Conservation (phyloP, 1,140 invertebrate genomes). For the Diplogasteroides magnus region DNA sequence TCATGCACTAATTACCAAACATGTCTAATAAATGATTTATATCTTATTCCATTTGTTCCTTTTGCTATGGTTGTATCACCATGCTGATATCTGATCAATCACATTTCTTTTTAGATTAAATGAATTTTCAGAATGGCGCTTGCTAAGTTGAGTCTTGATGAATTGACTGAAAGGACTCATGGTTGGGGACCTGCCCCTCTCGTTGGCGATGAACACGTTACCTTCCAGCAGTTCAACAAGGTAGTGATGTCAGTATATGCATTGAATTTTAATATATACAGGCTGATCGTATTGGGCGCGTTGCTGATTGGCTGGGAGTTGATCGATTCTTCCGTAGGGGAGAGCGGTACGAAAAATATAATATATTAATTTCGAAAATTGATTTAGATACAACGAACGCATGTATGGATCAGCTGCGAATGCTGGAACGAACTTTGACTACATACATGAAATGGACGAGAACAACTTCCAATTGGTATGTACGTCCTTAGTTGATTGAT, state of each 20-base stretch:
- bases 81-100: neutral
- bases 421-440: constrained; percentile 52
- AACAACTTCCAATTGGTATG: constrained; percentile 53
- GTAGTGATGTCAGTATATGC: constrained; percentile 5
- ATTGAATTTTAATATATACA: neutral
- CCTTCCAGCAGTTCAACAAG: constrained; percentile 55
- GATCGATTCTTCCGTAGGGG: constrained; percentile 49
- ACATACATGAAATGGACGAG: constrained; percentile 53
- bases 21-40: neutral
- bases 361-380: constrained; percentile 21
- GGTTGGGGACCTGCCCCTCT: neutral
- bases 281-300: constrained; percentile 50
- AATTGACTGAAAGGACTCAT: neutral
- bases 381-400: constrained; percentile 53
- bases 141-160: neutral
- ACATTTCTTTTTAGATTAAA: neutral
- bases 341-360: constrained; percentile 15
- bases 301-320: constrained; percentile 55
- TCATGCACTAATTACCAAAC: no score
- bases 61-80: neutral
- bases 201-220: constrained; percentile 22
- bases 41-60: neutral
- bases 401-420: constrained; percentile 53
- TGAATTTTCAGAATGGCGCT: neutral
- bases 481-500: neutral